A percentile compares a stretch with the other conserved stretches of the same genome.
Evolutionary conservation across 2,888 invertebrate species (phyloP).

Genomic region (Diploptera punctata): DNA sequence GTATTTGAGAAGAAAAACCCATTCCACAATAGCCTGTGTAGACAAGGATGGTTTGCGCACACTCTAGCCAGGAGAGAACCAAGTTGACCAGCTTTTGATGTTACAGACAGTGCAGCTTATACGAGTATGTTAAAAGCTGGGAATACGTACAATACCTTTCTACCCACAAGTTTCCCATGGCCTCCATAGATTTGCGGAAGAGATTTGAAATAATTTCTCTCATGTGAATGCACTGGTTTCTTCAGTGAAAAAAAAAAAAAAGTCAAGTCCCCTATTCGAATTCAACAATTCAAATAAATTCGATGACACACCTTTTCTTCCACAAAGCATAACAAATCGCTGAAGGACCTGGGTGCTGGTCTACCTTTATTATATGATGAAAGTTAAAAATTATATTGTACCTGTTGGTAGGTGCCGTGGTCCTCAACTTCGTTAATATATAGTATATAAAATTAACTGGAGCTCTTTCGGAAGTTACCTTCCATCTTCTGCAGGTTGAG

Average conservation of each 20-base stretch:
- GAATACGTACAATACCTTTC: background rate
- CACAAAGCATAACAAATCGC: background rate
- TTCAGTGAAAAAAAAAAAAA: too few relatives aligned
- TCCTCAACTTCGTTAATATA: too few relatives aligned
- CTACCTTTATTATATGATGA: slow-evolving; percentile 7
- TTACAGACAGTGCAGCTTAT: background rate
- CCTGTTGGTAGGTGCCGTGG: too few relatives aligned
- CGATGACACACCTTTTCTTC: background rate
- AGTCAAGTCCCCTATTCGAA: slow-evolving; percentile 4
- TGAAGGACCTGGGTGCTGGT: background rate
- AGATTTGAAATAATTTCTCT: too few relatives aligned
- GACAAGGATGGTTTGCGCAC: background rate
- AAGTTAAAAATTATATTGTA: too few relatives aligned
- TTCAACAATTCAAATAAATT: background rate
- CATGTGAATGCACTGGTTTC: background rate
- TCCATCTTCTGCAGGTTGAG: too few relatives aligned
- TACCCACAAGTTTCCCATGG: background rate
- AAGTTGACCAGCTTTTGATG: background rate
- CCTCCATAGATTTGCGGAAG: background rate
- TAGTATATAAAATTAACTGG: too few relatives aligned
- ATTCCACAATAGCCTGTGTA: background rate
- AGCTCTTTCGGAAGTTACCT: too few relatives aligned
- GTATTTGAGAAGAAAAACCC: background rate
- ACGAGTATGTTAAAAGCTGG: background rate
- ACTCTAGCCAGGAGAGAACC: slow-evolving; percentile 1